Conservation (phyloP, 2,797 vertebrate species). For the Muscicapa comitata region DNA sequence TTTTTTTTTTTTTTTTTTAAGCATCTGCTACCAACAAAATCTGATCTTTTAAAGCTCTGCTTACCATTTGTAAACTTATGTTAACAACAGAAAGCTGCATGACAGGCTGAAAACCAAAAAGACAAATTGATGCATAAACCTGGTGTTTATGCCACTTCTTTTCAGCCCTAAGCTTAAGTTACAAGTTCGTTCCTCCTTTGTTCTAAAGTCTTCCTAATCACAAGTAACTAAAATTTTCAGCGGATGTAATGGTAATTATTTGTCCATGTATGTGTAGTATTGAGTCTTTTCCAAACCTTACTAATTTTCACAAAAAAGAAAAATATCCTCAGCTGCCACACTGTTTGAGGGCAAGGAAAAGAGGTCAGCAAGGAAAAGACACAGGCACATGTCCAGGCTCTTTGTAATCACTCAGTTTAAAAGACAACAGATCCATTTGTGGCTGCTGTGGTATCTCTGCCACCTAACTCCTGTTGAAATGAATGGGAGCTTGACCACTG, state of each 20-base stretch:
- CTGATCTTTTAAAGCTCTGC: background rate
- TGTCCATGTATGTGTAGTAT: background rate
- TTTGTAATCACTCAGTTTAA: slow-evolving; percentile 6
- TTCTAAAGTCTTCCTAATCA: background rate
- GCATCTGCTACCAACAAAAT: slow-evolving; percentile 1
- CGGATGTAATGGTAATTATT: background rate
- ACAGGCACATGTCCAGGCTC: background rate
- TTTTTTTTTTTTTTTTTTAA: background rate
- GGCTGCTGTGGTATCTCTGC: background rate
- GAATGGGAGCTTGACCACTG: background rate
- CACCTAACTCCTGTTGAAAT: slow-evolving; percentile 2
- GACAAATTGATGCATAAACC: slow-evolving; percentile 10
- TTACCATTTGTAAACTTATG: slow-evolving; percentile 1
- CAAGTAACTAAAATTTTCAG: background rate
- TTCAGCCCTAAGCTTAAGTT: background rate
- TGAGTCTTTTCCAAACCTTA: background rate
- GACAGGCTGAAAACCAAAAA: slow-evolving; percentile 26
- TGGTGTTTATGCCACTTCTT: background rate
- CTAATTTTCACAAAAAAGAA: background rate
- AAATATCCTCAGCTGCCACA: background rate
- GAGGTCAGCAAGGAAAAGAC: background rate
- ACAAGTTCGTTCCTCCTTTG: background rate
- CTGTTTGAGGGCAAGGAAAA: background rate
- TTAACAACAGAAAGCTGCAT: slow-evolving; percentile 4
- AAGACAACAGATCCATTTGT: background rate